Evolutionary conservation across 2,797 vertebrate species (phyloP), one percentile per base, ranked within the genome.

Genomic region (Coilia nasus): DNA sequence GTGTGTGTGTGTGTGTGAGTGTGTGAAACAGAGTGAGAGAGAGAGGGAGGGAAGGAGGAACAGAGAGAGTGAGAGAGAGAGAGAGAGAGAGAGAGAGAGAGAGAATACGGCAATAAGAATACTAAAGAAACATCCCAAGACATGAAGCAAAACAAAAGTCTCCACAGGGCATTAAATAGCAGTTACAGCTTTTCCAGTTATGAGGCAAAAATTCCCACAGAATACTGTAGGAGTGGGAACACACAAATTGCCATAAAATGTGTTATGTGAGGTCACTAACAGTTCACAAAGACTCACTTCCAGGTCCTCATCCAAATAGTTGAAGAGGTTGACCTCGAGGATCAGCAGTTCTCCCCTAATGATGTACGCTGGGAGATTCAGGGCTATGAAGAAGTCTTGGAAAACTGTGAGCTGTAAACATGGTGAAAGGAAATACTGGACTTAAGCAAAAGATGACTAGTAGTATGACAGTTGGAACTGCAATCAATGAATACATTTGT

Each of bases 311-410:
- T 94, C 90, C 87, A 96, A 93, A 92, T 97, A 97, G 94, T 98
- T 99, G 91, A 97, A 97, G 89, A 99, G 90, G 82, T 92, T 89
- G 88, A 97, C 93, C 95, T 99, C 97, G 93, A 98, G 91, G 89
- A 97, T 84, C 88, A 98, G 95, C 89, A 96, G 94, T 90, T 99
- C 97, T 88, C 97, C 97, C 92, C 97, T 95, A 88, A 96, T 88
- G 44, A 99, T 67, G n/a, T 89, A 96, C 83, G 94, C 93, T 0
- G 98, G 98, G 57, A 98, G 95, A 84, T 97, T 96, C 88, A 98
- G 88, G 87, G 93, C 95, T 92, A 98, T 64, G 85, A 98, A 98
- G 93, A 99, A 97, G 56, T 97, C 94, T 82, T 96, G 95, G 92
- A 96, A 97, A 83, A 96, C 97, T 71, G 92, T 93, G 82, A 99